These are phyloP conservation scores for Turritopsis dohrnii DNA, from an alignment of 30 jellyfish, hydroid and myxozoan genomes.

Conservation along the genomic window DNA sequence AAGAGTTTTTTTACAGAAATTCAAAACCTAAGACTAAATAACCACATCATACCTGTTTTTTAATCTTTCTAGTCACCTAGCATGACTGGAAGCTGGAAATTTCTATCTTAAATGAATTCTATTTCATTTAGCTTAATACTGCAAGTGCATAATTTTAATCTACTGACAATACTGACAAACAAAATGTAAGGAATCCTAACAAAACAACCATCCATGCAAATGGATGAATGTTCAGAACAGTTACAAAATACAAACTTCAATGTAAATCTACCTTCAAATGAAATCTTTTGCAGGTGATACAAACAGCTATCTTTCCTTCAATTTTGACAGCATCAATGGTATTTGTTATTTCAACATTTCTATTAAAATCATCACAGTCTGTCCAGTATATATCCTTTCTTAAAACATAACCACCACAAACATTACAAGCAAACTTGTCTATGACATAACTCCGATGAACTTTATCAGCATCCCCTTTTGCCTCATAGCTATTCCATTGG, in stretches of 20 bases:
- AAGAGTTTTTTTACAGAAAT: no score
- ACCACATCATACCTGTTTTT: no score
- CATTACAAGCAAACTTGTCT: conserved; percentile 1
- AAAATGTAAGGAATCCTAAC: no score
- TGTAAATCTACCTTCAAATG: background rate
- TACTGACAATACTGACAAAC: no score
- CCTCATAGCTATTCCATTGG: background rate
- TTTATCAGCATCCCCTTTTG: background rate
- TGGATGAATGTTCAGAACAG: no score
- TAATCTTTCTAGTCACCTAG: no score
- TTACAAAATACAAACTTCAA: background rate
- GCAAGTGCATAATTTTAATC: no score
- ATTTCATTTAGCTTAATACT: no score
- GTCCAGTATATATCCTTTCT: background rate
- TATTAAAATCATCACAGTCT: background rate
- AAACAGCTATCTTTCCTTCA: background rate
- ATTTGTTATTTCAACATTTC: background rate
- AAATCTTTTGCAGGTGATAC: background rate
- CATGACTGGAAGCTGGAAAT: no score
- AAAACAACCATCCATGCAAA: no score
- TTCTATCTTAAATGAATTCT: no score
- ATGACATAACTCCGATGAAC: background rate
- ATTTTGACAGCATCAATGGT: background rate
- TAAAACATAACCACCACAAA: background rate
- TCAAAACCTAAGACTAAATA: no score